These are phyloP conservation scores for Sciaenops ocellatus DNA, from an alignment of 2,797 vertebrate genomes.

Conservation along the genomic window DNA sequence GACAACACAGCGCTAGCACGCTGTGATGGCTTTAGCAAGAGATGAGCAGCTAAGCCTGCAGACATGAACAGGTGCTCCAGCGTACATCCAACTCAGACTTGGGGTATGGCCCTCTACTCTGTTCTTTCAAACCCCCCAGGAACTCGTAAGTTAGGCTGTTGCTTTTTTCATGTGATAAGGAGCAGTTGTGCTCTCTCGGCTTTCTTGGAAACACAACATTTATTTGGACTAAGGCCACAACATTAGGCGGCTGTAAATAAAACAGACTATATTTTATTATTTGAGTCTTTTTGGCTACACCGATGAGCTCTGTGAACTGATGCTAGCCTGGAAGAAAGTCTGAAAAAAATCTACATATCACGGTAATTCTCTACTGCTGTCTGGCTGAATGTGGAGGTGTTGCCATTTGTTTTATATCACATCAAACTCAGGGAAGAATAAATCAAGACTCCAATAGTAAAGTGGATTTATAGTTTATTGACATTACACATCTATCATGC, in stretches of 20 bases:
- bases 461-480: not conserved
- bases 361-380: not conserved
- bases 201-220: slow-evolving; percentile 33
- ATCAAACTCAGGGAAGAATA: not conserved
- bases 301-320: slow-evolving; percentile 14
- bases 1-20: slow-evolving; percentile 15
- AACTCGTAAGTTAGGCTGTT: slow-evolving; percentile 9
- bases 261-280: slow-evolving; percentile 17
- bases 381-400: not conserved
- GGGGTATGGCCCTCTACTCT: slow-evolving; percentile 8
- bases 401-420: not conserved
- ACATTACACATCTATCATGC: not conserved
- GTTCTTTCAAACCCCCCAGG: slow-evolving; percentile 1
- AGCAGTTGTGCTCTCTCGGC: slow-evolving; percentile 22
- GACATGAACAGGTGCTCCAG: slow-evolving; percentile 41
- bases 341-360: slow-evolving; percentile 5
- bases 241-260: slow-evolving; percentile 16
- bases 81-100: slow-evolving; percentile 2
- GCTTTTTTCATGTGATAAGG: slow-evolving; percentile 14
- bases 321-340: not conserved
- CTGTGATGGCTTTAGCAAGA: slow-evolving; percentile 17
- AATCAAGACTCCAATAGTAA: not conserved
- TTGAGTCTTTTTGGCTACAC: slow-evolving; percentile 6
- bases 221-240: slow-evolving; percentile 30
- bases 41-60: slow-evolving; percentile 15